Evolutionary conservation across 2,113 vertebrate species (phyloP).

Genomic region (Glaucidium brasilianum): DNA sequence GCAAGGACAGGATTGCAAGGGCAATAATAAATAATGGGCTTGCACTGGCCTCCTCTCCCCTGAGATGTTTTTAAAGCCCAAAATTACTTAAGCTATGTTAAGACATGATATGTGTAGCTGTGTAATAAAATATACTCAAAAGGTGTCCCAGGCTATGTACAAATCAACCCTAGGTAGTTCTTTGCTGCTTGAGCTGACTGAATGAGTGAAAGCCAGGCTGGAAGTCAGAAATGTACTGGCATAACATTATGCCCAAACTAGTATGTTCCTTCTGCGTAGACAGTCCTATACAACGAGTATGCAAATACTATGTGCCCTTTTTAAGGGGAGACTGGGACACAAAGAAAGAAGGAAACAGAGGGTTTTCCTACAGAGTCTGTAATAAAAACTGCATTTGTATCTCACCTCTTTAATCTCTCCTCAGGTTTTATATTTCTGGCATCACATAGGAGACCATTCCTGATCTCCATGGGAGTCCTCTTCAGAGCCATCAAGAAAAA

Average conservation of each 20-base stretch:
- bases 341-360: background rate
- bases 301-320: background rate
- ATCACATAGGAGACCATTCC: background rate
- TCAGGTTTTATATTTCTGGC: background rate
- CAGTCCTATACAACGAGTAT: rapidly evolving
- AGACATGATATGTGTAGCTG: background rate
- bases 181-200: background rate
- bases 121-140: background rate
- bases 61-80: background rate
- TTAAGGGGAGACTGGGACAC: background rate
- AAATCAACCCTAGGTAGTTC: background rate
- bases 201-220: background rate
- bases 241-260: background rate
- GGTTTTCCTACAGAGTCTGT: background rate
- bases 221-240: background rate
- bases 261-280: rapidly evolving
- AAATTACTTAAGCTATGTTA: background rate
- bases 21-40: background rate
- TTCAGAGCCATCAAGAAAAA: background rate
- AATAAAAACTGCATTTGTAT: background rate
- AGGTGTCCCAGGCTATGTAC: background rate
- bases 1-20: background rate
- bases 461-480: background rate
- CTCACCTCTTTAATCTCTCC: background rate
- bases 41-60: background rate